Percentiles rank a stretch among this genome's conserved stretches.
Conservation (phyloP, 2,888 invertebrate genomes). For the Labia minor region DNA sequence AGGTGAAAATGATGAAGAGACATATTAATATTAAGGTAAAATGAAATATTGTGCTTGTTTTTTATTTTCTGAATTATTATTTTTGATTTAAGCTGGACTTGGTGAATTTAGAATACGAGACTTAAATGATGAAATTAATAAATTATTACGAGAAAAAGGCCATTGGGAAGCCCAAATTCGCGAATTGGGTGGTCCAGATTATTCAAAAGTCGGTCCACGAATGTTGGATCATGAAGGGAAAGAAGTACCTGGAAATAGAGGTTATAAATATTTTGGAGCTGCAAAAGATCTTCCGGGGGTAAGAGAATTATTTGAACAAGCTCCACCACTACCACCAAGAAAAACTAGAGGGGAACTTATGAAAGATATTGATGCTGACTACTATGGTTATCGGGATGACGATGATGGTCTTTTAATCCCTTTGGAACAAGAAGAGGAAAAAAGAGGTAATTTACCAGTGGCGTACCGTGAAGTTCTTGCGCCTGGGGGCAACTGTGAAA, state of each 20-base stretch:
- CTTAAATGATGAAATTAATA: conserved; percentile 98
- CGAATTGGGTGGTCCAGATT: conserved; percentile 90
- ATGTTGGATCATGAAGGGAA: conserved; percentile 89
- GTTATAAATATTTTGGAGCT: conserved; percentile 98
- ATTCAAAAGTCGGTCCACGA: conserved; percentile 78
- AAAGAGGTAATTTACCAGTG: conserved; percentile 48
- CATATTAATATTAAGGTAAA: no score
- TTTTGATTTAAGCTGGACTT: conserved; percentile 62
- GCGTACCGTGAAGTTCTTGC: no score
- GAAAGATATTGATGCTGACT: conserved; percentile 97
- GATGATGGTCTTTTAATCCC: conserved; percentile 93
- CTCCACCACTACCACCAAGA: conserved; percentile 78
- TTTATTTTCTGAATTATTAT: neutral
- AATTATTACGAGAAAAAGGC: conserved; percentile 84
- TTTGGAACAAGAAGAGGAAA: conserved; percentile 70
- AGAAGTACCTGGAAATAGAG: conserved; percentile 94
- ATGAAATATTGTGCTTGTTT: neutral
- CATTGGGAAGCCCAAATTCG: conserved; percentile 98
- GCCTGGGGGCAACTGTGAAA: no score
- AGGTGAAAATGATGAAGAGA: no score
- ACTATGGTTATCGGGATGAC: conserved; percentile 97
- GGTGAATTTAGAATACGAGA: conserved; percentile 97
- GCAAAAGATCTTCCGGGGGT: conserved; percentile 96
- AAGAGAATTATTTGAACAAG: conserved; percentile 92
- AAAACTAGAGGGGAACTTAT: conserved; percentile 93